phyloP scores from a whole-genome alignment of 2,888 invertebrate genomes.

The Lampropteryx suffumata region DNA sequence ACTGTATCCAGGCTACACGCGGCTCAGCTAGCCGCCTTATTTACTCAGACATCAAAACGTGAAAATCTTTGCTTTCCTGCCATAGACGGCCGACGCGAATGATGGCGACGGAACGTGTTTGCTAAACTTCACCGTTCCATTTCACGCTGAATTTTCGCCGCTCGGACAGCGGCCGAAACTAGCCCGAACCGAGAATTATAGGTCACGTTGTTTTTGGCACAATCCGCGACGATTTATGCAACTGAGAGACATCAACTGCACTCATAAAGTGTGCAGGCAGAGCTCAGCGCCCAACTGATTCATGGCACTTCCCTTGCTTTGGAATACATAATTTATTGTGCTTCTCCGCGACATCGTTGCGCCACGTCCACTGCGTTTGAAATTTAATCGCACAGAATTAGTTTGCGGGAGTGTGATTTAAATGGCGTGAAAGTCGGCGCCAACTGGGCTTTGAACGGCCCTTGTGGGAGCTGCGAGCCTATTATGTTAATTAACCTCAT shows the following conservation, averaged over 20 bases:
- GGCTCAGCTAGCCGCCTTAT: conserved; percentile 13
- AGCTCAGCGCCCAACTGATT: conserved; percentile 56
- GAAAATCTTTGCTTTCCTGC: conserved; percentile 33
- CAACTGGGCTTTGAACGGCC: conserved; percentile 28
- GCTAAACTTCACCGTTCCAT: conserved; percentile 50
- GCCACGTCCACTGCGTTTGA: conserved; percentile 30
- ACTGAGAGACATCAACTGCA: conserved; percentile 67
- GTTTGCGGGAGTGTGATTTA: conserved; percentile 38
- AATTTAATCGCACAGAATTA: conserved; percentile 36
- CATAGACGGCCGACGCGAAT: conserved; percentile 46
- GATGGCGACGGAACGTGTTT: conserved; percentile 52
- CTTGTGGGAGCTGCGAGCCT: conserved; percentile 28
- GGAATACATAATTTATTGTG: conserved; percentile 58
- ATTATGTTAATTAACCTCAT: conserved; percentile 30
- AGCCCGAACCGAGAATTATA: conserved; percentile 49
- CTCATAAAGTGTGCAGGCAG: conserved; percentile 72
- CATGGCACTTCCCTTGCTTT: conserved; percentile 56
- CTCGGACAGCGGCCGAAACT: conserved; percentile 52
- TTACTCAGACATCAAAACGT: conserved; percentile 23
- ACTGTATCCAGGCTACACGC: conserved; percentile 1
- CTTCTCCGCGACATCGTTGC: conserved; percentile 43
- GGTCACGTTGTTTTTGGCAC: conserved; percentile 67
- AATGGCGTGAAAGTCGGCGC: conserved; percentile 32
- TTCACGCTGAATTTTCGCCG: conserved; percentile 42
- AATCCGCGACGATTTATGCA: conserved; percentile 68